These are phyloP conservation scores for Pygocentrus nattereri DNA, from an alignment of 2,797 vertebrate species.

Conservation along the genomic window DNA sequence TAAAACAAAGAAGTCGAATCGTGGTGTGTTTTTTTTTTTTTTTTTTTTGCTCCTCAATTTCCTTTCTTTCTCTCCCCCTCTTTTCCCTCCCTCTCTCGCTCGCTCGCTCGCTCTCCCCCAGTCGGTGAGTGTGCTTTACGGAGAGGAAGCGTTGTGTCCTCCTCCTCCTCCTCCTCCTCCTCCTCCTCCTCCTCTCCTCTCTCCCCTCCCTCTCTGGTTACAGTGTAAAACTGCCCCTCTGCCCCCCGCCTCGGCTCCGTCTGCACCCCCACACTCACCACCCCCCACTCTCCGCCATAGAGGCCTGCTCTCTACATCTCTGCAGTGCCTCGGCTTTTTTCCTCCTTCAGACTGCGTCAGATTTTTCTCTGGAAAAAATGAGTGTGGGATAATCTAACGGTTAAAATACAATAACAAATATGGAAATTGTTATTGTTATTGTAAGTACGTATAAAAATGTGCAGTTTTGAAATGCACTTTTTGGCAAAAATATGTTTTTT, in stretches of 20 bases:
- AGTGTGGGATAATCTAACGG: not conserved
- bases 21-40: constrained; percentile 29
- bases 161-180: constrained; percentile 61
- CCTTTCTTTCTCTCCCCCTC: constrained; percentile 57
- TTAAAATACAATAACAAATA: no score
- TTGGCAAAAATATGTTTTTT: no score
- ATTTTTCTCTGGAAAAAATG: constrained; percentile 40
- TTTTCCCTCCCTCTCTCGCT: constrained; percentile 62
- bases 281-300: constrained; percentile 5
- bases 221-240: not conserved
- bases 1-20: constrained; percentile 65
- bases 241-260: not conserved
- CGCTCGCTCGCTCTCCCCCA: constrained; percentile 65
- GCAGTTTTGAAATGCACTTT: no score
- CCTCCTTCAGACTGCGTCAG: constrained; percentile 45
- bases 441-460: no score
- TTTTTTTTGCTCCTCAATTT: constrained; percentile 56
- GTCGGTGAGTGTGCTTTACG: constrained; percentile 75
- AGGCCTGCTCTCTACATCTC: constrained; percentile 18
- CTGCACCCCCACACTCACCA: not conserved
- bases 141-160: constrained; percentile 79
- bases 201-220: constrained; percentile 29
- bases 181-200: constrained; percentile 22
- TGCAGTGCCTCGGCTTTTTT: constrained; percentile 16
- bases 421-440: no score